These are phyloP conservation scores for Cyprinodon variegatus DNA, from an alignment of 2,113 vertebrate species.

Conservation along the genomic window DNA sequence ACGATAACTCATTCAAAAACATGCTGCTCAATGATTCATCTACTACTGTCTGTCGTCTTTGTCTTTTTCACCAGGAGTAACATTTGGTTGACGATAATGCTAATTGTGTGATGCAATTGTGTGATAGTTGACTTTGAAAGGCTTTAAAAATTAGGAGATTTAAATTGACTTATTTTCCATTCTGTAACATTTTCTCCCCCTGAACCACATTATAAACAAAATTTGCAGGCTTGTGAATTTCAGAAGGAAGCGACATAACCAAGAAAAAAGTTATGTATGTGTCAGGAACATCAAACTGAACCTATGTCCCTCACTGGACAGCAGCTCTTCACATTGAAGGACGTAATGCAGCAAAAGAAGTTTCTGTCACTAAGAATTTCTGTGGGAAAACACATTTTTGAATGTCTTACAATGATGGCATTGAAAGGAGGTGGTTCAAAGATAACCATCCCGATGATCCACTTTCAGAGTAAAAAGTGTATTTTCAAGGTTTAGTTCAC, in stretches of 20 bases:
- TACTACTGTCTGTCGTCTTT: too few relatives aligned
- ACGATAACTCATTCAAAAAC: too few relatives aligned
- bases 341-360: background rate
- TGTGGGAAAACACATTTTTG: background rate
- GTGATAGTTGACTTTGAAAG: too few relatives aligned
- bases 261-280: background rate
- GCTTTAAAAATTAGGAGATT: too few relatives aligned
- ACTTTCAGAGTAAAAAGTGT: constrained; percentile 6
- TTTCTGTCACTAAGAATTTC: background rate
- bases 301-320: background rate
- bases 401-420: background rate
- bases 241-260: background rate
- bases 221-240: background rate
- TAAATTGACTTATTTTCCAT: too few relatives aligned
- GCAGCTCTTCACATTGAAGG: background rate
- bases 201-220: background rate
- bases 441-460: constrained; percentile 14
- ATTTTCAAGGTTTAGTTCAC: constrained; percentile 5
- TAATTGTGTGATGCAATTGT: too few relatives aligned
- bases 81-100: too few relatives aligned
- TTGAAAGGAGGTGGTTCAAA: constrained; percentile 27
- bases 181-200: background rate
- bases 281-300: background rate
- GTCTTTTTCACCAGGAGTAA: too few relatives aligned
- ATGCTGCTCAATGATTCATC: too few relatives aligned